Evolutionary conservation across 2,888 invertebrate genomes (phyloP).

Genomic region (Drosophila yooni): DNA sequence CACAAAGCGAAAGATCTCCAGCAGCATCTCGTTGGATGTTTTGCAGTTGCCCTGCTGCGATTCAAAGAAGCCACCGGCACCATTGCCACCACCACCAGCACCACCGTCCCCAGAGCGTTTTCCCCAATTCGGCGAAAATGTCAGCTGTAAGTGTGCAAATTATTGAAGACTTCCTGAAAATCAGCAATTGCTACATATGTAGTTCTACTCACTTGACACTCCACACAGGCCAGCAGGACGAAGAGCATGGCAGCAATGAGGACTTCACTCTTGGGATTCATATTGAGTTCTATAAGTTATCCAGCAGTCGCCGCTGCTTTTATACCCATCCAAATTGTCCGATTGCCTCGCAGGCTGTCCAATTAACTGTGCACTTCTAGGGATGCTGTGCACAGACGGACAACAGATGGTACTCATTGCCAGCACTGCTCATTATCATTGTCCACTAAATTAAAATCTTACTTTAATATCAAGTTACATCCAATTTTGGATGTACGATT

Average conservation of each 20-base stretch:
- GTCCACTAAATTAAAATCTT: neutral
- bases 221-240: conserved; percentile 71
- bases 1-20: conserved; percentile 83
- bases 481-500: neutral
- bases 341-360: neutral
- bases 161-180: neutral
- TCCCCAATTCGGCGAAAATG: conserved; percentile 83
- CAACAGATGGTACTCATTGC: neutral
- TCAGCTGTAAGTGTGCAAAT: conserved; percentile 60
- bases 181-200: neutral
- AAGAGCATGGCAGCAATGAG: conserved; percentile 69
- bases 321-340: conserved; percentile 39
- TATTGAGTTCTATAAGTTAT: conserved; percentile 48
- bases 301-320: conserved; percentile 23
- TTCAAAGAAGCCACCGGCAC: conserved; percentile 72
- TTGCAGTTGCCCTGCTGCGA: conserved; percentile 79
- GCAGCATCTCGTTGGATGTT: conserved; percentile 82
- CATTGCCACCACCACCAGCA: conserved; percentile 41
- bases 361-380: conserved; percentile 59
- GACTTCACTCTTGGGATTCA: conserved; percentile 77
- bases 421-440: conserved; percentile 24
- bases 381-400: conserved; percentile 32
- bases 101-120: conserved; percentile 73
- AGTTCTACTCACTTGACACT: conserved; percentile 67
- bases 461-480: neutral